Conservation (phyloP, 2,797 vertebrate species). For the Esox masquinongy region DNA sequence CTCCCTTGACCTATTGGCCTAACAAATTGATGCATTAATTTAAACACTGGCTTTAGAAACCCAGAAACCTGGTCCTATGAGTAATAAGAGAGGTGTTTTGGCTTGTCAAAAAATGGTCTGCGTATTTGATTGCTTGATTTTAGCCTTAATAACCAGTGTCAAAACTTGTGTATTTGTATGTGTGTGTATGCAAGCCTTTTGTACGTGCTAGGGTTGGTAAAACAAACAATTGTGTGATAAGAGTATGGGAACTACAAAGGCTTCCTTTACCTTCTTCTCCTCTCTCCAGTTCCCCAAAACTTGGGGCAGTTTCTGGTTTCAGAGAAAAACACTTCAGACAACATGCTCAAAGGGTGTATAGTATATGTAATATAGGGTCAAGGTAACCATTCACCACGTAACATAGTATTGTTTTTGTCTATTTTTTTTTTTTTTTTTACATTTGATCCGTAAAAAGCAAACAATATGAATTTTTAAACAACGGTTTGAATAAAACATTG, state of each 20-base stretch:
- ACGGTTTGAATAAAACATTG: no score
- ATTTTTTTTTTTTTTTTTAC: no score
- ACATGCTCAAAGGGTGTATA: conserved; percentile 28
- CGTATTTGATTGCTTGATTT: background rate
- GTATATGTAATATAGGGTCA: conserved; percentile 38
- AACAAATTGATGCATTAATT: background rate
- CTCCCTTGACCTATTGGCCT: background rate
- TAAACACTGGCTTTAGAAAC: background rate
- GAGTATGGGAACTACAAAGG: background rate
- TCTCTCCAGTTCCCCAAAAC: background rate
- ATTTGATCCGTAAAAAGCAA: no score
- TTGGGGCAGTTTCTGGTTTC: background rate
- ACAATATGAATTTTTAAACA: no score
- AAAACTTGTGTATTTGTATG: background rate
- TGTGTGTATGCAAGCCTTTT: background rate
- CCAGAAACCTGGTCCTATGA: background rate
- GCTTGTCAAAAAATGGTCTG: background rate
- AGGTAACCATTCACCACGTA: no score
- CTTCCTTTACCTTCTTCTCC: background rate
- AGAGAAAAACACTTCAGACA: conserved; percentile 7
- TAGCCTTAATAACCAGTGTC: background rate
- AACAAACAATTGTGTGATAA: conserved; percentile 5
- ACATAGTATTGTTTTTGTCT: no score
- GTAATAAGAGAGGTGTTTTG: background rate
- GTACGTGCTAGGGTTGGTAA: background rate